Base-by-base conservation (phyloP, 1,140 invertebrate species). In the Hyphantria cunea region DNA sequence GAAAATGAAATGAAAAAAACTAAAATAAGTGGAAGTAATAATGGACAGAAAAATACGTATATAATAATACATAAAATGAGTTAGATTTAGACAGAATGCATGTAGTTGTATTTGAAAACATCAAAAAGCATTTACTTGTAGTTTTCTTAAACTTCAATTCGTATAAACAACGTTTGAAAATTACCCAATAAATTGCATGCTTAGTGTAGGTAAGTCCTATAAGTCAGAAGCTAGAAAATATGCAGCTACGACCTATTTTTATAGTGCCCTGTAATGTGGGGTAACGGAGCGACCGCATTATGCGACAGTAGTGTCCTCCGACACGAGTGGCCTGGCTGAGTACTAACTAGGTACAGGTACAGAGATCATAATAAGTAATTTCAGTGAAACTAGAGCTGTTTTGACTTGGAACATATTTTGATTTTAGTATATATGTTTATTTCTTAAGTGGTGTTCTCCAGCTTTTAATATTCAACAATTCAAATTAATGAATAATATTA, bases 221-320 rank as follows among this genome's bases (percentile, higher is more conserved):
- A 48, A 51, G 48, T 48, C 13, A 44, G 41, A 42, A 50, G 48
- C 48, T 51, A 51, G 48, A 44, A 58, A 41, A 67, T 67, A 67
- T 62, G 65, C 59, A 62, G 65, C 52, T 14, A 39, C 52, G 50
- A 39, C 41, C 45, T 33, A 60, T 55, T 56, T 67, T 67, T 62
- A 62, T 58, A 58, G 53, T 41, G 50, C 37, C 6, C 17, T 12
- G 54, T 53, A 65, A 65, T 65, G 55, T 41, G 37, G 65, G 53
- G 59, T 62, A 48, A 62, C 51, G 41, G 41, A 67, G 65, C 51
- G 52, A 59, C 48, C 49, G 48, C 65, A 62, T 67, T 67, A 67
- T 67, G 65, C 65, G 59, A 50, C 58, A 61, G 42, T 60, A 32
- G 41, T 39, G 39, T 47, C 45, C 51, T 66, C 53, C 51, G 39